Percentiles rank a stretch among this genome's conserved stretches.
These are phyloP conservation scores for Myathropa florea DNA, from an alignment of 2,888 invertebrate genomes.

Conservation along the genomic window DNA sequence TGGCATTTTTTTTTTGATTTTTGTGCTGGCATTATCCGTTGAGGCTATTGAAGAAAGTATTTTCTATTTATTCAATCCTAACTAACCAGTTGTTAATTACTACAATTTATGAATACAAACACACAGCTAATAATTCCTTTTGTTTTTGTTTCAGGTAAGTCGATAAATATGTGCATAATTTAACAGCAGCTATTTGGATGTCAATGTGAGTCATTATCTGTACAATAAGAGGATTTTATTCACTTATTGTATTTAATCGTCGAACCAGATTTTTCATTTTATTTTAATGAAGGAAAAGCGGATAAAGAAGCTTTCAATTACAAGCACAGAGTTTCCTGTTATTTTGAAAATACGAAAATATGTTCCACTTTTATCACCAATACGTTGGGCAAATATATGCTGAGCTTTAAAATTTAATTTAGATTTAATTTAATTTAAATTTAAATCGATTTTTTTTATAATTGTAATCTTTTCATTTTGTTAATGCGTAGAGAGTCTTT, in stretches of 20 bases:
- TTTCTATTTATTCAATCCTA: no score
- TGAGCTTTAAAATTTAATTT: neutral
- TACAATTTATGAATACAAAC: no score
- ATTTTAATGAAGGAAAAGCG: neutral
- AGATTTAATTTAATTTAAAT: neutral
- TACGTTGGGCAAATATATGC: neutral
- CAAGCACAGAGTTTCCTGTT: no score
- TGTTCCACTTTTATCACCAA: no score
- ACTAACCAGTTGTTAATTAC: no score
- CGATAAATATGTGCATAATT: neutral
- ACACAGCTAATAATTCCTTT: neutral
- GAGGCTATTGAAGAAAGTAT: no score
- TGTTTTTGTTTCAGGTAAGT: slow-evolving; percentile 7
- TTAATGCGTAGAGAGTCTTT: no score
- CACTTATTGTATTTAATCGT: neutral
- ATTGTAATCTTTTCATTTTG: no score
- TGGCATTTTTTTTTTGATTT: no score
- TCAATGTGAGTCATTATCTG: neutral
- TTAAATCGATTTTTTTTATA: neutral
- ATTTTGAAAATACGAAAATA: no score
- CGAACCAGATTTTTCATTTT: neutral
- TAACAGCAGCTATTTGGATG: neutral
- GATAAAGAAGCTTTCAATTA: no score
- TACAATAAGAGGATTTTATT: neutral
- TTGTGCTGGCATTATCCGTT: no score